Base-by-base conservation (phyloP, 30 jellyfish, hydroid and myxozoan genomes). In the Clytia hemisphaerica region DNA sequence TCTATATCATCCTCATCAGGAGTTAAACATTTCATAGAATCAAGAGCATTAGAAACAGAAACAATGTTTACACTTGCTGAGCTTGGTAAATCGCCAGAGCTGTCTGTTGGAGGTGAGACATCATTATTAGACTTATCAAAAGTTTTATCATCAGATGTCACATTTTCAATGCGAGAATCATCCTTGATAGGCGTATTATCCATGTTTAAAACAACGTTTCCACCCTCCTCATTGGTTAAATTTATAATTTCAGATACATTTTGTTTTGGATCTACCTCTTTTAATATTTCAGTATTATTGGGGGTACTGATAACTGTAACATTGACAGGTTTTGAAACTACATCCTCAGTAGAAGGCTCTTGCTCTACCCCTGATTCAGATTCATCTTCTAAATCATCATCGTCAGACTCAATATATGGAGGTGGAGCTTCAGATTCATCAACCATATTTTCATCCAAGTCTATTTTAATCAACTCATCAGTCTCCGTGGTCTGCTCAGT, bases 1-100 rank as follows among this genome's bases (percentile, higher is more conserved):
- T 57, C 33, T 57, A 21, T 44, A 57, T 21, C 33, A 22, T 57
- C 70, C 25, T 57, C 70, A 57, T 57, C 70, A 6, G 70, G 70
- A 57, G 70, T 57, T 33, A 57, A 57, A 57, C 70, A 57, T 21
- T 57, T 57, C 25, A 57, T 22, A 3, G 70, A n/a, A 57, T 14
- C 30, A 21, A n/a, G 5, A 21, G 19, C 18, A 0, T 42, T 16
- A 0, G 19, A 16, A 42, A 21, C 18, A 0, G 54, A 42, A 42
- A 42, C 54, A 42, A 42, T 42, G 19, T 42, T 42, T 42, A 42
- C 19, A 42, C 19, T 0, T 42, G 14, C 19, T 42, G 0, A 12
- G 14, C 19, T 42, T 42, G 54, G 54, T 42, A 42, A 42, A 12
- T 42, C 54, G 19, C 19, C 19, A 42, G 0, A 42, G 19, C 19